These are phyloP conservation scores for Brachyalestes nurse DNA, from an alignment of 2,797 vertebrate species.

Conservation along the genomic window DNA sequence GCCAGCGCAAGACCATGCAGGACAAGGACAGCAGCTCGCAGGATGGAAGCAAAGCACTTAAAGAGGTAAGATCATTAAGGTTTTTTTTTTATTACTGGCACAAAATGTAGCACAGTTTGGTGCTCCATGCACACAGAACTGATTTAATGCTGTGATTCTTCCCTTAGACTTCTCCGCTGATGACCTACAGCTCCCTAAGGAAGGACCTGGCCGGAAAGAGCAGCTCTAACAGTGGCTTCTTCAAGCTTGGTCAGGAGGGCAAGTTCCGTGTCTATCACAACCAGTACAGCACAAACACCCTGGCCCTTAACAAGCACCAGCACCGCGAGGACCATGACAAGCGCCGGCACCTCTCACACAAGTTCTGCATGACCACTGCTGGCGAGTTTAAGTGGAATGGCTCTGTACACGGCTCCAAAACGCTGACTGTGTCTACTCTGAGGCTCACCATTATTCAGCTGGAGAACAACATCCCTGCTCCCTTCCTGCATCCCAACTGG, in stretches of 20 bases:
- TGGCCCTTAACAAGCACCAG: conserved; percentile 97
- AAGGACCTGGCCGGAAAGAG: too few species aligned
- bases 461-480: conserved; percentile 92
- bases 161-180: neutral
- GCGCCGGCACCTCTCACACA: conserved; percentile 95
- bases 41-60: conserved; percentile 73
- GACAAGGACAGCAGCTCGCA: conserved; percentile 93
- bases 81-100: too few species aligned
- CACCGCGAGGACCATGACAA: conserved; percentile 99
- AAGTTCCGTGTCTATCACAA: conserved; percentile 97
- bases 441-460: conserved; percentile 95
- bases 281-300: conserved; percentile 94
- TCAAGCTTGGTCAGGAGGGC: conserved; percentile 96
- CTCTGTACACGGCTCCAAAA: conserved; percentile 92
- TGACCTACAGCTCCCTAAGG: conserved; percentile 73
- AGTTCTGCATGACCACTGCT: conserved; percentile 93
- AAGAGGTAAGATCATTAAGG: conserved; percentile 82
- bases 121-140: too few species aligned
- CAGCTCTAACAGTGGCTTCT: conserved; percentile 75
- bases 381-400: conserved; percentile 98
- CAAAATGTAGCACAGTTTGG: too few species aligned
- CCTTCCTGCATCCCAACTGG: conserved; percentile 98
- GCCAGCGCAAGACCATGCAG: conserved; percentile 93
- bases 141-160: too few species aligned
- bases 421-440: conserved; percentile 91